These are phyloP conservation scores for Synanthedon andrenaeformis DNA, from an alignment of 2,888 invertebrate species.

Conservation along the genomic window DNA sequence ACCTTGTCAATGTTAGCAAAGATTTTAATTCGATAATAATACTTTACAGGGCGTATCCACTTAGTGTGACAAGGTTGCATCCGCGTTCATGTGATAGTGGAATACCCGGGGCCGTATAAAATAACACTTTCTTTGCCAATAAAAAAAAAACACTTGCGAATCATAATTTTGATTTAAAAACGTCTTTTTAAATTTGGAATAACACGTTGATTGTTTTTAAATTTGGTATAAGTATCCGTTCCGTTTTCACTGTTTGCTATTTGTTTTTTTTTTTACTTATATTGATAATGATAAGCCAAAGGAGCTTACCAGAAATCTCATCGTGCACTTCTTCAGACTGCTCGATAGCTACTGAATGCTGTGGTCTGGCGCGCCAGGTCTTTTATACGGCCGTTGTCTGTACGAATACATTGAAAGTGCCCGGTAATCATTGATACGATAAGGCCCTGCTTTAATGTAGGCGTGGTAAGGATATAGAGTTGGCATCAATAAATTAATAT, in stretches of 20 bases:
- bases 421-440: constrained; percentile 19
- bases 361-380: constrained; percentile 23
- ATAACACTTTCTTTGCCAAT: not conserved
- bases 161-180: not conserved
- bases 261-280: constrained; percentile 4
- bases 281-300: constrained; percentile 9
- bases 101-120: not conserved
- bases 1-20: not conserved
- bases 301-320: constrained; percentile 63
- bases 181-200: not conserved
- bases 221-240: constrained; percentile 3
- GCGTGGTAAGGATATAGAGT: not conserved
- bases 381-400: constrained; percentile 46
- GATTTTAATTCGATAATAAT: not conserved
- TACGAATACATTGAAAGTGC: constrained; percentile 42
- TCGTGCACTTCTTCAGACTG: constrained; percentile 66
- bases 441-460: not conserved
- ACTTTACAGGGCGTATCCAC: not conserved
- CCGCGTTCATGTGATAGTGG: constrained; percentile 5
- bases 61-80: constrained; percentile 7
- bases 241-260: constrained; percentile 7
- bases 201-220: not conserved
- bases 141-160: not conserved
- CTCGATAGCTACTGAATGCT: constrained; percentile 66
- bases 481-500: not conserved